A percentile compares a stretch with the other conserved stretches of the same genome.
These are phyloP conservation scores for Acanthosepion esculentum DNA, from an alignment of 2,888 invertebrate genomes.

Conservation along the genomic window DNA sequence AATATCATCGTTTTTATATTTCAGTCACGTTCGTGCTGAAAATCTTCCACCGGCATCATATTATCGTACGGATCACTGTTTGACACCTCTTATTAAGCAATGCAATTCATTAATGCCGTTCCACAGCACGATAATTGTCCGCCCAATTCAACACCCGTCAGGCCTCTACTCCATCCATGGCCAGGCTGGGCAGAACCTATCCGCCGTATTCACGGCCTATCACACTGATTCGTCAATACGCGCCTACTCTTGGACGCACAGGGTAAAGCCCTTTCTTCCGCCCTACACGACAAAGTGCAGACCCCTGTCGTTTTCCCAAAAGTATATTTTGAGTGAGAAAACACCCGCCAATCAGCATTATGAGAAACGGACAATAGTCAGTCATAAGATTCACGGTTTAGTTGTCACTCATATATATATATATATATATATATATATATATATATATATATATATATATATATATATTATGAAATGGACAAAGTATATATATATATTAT, in stretches of 20 bases:
- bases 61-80: slow-evolving; percentile 5
- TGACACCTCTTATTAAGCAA: slow-evolving; percentile 33
- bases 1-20: slow-evolving; percentile 7
- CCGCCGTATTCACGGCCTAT: background rate
- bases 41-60: background rate
- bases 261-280: background rate
- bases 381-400: too few relatives aligned
- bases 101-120: slow-evolving; percentile 33
- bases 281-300: background rate
- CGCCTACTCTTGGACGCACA: background rate
- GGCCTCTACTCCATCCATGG: background rate
- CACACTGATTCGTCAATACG: slow-evolving; percentile 17
- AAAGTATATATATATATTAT: too few relatives aligned
- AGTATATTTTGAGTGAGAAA: background rate
- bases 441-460: too few relatives aligned
- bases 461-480: too few relatives aligned
- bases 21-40: background rate
- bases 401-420: too few relatives aligned
- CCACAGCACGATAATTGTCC: slow-evolving; percentile 21
- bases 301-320: background rate
- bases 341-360: background rate
- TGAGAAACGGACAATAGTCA: background rate
- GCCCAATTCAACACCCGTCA: background rate
- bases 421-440: too few relatives aligned
- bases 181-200: background rate